Conservation (phyloP, 2,113 vertebrate species). For the Petaurus breviceps region DNA sequence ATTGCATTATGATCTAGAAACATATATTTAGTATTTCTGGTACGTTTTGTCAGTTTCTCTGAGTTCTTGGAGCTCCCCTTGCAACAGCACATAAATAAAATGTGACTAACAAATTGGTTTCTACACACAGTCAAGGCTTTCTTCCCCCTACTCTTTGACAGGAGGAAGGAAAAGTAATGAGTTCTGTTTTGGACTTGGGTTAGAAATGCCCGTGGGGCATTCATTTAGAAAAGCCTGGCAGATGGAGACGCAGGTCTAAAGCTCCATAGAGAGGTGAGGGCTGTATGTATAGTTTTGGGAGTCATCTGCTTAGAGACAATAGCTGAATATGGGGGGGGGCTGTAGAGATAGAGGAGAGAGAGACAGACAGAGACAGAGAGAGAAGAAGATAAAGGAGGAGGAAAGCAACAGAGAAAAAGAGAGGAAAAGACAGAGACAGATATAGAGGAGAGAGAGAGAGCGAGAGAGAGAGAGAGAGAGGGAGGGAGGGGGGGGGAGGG, state of each 20-base stretch:
- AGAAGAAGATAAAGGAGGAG: neutral
- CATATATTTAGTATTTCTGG: neutral
- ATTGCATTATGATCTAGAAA: neutral
- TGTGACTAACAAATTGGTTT: neutral
- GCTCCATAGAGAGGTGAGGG: neutral
- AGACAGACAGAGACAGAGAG: neutral
- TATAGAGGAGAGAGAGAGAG: rapidly evolving
- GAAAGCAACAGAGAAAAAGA: too few species aligned
- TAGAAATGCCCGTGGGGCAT: neutral
- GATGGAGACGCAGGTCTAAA: neutral
- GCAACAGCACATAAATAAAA: neutral
- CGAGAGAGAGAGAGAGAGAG: too few species aligned
- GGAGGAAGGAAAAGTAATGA: neutral
- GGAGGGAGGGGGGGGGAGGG: neutral
- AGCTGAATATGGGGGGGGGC: neutral
- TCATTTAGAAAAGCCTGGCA: neutral
- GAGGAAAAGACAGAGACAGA: neutral
- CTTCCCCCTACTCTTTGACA: neutral
- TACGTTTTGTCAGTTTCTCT: neutral
- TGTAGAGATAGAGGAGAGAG: too few species aligned
- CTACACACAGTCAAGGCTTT: neutral
- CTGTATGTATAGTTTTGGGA: neutral
- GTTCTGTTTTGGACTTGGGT: neutral
- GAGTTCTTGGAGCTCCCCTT: neutral
- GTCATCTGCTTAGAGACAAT: neutral